A percentile compares a stretch with the other conserved stretches of the same genome.
Conservation (phyloP, 2,797 vertebrate genomes). For the Semaprochilodus insignis region DNA sequence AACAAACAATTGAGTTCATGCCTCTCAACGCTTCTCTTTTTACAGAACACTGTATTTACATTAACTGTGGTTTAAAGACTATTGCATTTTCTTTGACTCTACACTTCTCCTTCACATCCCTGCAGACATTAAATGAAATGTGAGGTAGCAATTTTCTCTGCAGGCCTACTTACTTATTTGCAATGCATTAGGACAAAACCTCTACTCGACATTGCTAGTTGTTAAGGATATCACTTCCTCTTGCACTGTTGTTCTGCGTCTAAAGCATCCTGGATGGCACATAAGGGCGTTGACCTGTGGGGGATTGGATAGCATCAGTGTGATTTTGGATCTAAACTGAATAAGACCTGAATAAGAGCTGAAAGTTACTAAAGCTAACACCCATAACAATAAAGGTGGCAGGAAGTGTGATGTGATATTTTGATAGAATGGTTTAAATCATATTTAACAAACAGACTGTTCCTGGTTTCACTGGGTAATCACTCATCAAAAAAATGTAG, state of each 20-base stretch:
- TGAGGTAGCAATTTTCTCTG: conserved; percentile 61
- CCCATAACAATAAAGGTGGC: no score
- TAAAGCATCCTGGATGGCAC: neutral
- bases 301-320: neutral
- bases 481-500: no score
- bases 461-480: no score
- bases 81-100: conserved; percentile 8
- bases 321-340: neutral
- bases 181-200: no score
- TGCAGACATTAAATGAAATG: conserved; percentile 51
- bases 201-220: neutral
- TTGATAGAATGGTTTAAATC: no score
- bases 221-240: neutral
- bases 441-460: no score
- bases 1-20: neutral
- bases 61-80: conserved; percentile 17
- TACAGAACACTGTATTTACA: conserved; percentile 17
- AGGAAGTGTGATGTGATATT: no score
- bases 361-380: no score
- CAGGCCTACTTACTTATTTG: conserved; percentile 29
- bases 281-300: neutral
- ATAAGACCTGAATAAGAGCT: no score
- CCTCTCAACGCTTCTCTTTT: conserved; percentile 19
- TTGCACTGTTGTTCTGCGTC: neutral
- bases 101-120: conserved; percentile 28